These are phyloP conservation scores for Etia nguti DNA, from an alignment of 2,113 vertebrate genomes.

Conservation along the genomic window DNA sequence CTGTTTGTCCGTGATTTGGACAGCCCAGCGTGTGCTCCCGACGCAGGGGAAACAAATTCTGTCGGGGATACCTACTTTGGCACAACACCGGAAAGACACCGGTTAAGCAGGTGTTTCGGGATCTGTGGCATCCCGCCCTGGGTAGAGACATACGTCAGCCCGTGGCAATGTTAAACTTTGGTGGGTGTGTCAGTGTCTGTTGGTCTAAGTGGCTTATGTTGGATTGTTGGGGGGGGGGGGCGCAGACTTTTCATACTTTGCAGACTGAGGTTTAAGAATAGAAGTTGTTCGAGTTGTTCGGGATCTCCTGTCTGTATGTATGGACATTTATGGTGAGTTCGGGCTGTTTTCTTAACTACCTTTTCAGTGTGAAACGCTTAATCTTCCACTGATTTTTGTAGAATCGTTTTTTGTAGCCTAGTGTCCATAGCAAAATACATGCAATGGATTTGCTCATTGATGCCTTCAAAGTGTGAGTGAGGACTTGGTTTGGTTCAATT, in stretches of 20 bases:
- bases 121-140: conserved; percentile 25
- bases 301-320: rapidly evolving
- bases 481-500: neutral
- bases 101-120: conserved; percentile 45
- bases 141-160: neutral
- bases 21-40: too few relatives aligned
- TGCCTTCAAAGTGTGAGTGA: neutral
- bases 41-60: too few relatives aligned
- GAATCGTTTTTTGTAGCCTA: neutral
- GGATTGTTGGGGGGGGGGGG: too few relatives aligned
- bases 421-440: neutral
- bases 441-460: neutral
- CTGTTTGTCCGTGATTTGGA: too few relatives aligned
- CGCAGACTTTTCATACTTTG: neutral
- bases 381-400: neutral
- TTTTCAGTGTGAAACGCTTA: neutral
- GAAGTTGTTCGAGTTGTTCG: neutral
- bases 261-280: neutral
- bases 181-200: neutral
- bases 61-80: too few relatives aligned
- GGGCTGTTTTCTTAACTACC: neutral
- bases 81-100: neutral
- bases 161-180: neutral
- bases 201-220: neutral
- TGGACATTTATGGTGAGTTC: neutral